A percentile compares a stretch with the other conserved stretches of the same genome.
These are phyloP conservation scores for Trematomus loennbergii DNA, from an alignment of 2,113 vertebrate genomes.

Conservation along the genomic window DNA sequence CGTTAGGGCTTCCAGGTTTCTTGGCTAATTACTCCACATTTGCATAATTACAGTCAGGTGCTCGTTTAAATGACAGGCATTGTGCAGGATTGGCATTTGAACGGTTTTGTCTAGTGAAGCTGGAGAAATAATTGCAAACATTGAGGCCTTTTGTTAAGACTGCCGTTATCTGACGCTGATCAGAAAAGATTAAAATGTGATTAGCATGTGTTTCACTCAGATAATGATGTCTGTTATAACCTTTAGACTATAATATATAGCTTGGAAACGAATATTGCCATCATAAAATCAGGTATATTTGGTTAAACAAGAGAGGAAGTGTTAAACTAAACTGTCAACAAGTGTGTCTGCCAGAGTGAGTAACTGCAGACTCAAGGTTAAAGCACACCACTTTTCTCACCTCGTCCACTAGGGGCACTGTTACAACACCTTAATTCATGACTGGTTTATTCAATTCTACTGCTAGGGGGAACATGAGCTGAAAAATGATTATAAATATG, in stretches of 20 bases:
- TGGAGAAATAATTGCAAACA: constrained; percentile 29
- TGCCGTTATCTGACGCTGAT: not conserved
- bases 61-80: constrained; percentile 41
- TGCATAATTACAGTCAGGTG: constrained; percentile 68
- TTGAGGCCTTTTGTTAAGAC: not conserved
- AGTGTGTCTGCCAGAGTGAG: not conserved
- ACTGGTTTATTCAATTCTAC: not conserved
- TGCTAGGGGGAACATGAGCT: not conserved
- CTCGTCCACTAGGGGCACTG: constrained; percentile 74
- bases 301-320: not conserved
- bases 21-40: constrained; percentile 57
- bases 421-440: constrained; percentile 59
- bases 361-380: not conserved
- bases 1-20: constrained; percentile 54
- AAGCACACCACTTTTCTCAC: not conserved
- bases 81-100: constrained; percentile 49
- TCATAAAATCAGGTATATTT: not conserved
- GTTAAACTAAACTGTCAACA: not conserved
- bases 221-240: constrained; percentile 17
- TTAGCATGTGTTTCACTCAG: not conserved
- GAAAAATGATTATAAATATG: constrained; percentile 32
- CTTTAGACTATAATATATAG: not conserved
- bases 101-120: constrained; percentile 41
- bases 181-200: constrained; percentile 5
- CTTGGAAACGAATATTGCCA: not conserved